phyloP scores from a whole-genome alignment of 2,113 vertebrate species.

The Proterorhinus semilunaris region DNA sequence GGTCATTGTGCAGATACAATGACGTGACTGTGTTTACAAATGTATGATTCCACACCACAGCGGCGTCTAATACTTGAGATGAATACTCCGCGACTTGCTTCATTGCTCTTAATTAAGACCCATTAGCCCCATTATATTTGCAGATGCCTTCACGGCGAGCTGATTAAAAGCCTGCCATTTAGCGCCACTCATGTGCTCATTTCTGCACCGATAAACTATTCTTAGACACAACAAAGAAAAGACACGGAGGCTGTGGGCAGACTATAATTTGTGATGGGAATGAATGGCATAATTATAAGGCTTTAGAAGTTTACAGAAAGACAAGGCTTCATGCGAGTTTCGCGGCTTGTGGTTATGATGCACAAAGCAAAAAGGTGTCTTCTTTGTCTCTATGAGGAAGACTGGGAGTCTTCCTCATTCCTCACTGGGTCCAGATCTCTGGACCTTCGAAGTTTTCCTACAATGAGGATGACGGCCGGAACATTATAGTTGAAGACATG shows the following conservation, averaged over 20 bases:
- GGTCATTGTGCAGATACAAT: neutral
- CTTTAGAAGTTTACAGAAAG: too few relatives aligned
- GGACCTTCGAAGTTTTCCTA: too few relatives aligned
- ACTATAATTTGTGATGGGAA: too few relatives aligned
- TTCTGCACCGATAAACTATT: neutral
- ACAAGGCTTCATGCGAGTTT: too few relatives aligned
- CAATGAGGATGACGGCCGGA: too few relatives aligned
- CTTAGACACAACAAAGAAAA: neutral
- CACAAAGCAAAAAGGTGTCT: too few relatives aligned
- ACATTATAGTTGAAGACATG: too few relatives aligned
- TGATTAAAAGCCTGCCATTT: conserved; percentile 54
- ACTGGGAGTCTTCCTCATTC: too few relatives aligned
- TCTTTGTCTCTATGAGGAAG: too few relatives aligned
- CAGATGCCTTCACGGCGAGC: conserved; percentile 42
- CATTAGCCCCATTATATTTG: conserved; percentile 51
- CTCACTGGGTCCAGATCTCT: too few relatives aligned
- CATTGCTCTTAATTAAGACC: conserved; percentile 58
- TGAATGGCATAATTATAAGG: too few relatives aligned
- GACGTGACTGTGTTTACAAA: conserved; percentile 22
- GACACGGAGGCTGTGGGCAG: neutral
- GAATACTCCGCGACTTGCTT: conserved; percentile 45
- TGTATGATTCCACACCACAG: conserved; percentile 16
- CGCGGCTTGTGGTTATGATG: too few relatives aligned
- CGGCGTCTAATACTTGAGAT: conserved; percentile 26
- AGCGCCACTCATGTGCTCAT: neutral